A percentile compares a stretch with the other conserved stretches of the same genome.
Evolutionary conservation across 2,797 vertebrate genomes (phyloP).

Genomic region (Eulemur coronatus): DNA sequence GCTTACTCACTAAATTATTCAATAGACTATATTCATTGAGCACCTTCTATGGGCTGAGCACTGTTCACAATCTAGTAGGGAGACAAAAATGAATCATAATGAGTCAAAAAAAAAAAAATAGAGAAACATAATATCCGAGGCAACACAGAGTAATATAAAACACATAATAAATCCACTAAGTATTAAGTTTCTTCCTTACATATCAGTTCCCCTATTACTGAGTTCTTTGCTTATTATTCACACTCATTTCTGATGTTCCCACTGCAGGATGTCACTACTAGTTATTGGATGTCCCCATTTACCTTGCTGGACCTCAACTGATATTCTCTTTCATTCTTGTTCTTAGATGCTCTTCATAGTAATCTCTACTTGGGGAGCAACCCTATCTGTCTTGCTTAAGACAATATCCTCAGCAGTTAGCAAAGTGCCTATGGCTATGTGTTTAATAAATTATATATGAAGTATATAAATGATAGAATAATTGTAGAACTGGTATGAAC

Average conservation of each 20-base stretch:
- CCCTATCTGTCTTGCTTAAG: background rate
- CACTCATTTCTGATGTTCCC: background rate
- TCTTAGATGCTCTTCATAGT: background rate
- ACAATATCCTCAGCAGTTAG: background rate
- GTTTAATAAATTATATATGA: background rate
- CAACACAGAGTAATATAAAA: background rate
- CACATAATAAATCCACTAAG: background rate
- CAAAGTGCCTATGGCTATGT: background rate
- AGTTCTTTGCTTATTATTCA: background rate
- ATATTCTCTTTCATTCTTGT: background rate
- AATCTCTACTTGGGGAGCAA: background rate
- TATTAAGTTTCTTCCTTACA: background rate
- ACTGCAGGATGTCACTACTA: background rate
- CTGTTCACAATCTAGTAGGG: background rate
- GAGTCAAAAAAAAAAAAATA: background rate
- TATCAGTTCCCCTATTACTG: background rate
- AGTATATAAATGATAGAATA: background rate
- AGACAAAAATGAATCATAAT: background rate
- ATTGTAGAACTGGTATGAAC: background rate
- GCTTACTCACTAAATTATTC: background rate
- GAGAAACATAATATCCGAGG: background rate
- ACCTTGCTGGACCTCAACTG: background rate
- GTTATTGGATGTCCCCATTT: background rate
- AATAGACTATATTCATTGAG: background rate
- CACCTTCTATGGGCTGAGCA: background rate